Percentiles rank a stretch among this genome's conserved stretches.
phyloP scores from a whole-genome alignment of 1,140 invertebrate genomes.

The Solen grandis region DNA sequence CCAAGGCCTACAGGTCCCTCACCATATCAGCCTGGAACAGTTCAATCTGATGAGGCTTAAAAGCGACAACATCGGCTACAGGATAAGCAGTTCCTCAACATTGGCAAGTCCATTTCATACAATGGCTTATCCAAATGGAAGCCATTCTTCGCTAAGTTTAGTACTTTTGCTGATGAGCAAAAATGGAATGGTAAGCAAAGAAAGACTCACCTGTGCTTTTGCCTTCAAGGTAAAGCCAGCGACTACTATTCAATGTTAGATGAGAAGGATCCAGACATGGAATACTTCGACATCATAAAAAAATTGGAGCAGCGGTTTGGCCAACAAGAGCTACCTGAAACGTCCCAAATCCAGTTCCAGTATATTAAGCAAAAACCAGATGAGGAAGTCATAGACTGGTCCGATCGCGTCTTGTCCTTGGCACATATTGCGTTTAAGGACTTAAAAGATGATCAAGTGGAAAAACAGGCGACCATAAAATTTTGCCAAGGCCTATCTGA shows the following conservation, averaged over 20 bases:
- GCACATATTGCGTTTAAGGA: constrained; percentile 9
- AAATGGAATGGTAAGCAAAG: neutral
- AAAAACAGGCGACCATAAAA: constrained; percentile 3
- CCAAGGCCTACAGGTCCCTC: no score
- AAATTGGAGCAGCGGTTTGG: constrained; percentile 30
- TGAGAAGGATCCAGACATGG: neutral
- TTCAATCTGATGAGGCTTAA: neutral
- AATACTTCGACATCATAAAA: neutral
- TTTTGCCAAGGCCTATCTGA: constrained; percentile 22
- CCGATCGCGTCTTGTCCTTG: constrained; percentile 4
- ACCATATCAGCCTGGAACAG: neutral
- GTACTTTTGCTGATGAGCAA: constrained; percentile 1
- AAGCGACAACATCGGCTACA: neutral
- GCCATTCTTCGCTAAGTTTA: neutral
- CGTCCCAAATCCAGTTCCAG: constrained; percentile 4
- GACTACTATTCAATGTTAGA: constrained; percentile 8
- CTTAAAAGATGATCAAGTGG: constrained; percentile 2
- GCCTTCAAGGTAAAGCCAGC: constrained; percentile 1
- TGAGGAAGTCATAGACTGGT: constrained; percentile 17
- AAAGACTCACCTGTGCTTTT: neutral
- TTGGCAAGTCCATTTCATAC: neutral
- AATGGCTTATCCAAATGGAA: constrained; percentile 14
- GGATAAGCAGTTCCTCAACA: neutral
- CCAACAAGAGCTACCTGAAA: constrained; percentile 13
- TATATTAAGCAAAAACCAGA: neutral